Conservation (phyloP, 1,140 invertebrate genomes). For the Tetraneura akinire region DNA sequence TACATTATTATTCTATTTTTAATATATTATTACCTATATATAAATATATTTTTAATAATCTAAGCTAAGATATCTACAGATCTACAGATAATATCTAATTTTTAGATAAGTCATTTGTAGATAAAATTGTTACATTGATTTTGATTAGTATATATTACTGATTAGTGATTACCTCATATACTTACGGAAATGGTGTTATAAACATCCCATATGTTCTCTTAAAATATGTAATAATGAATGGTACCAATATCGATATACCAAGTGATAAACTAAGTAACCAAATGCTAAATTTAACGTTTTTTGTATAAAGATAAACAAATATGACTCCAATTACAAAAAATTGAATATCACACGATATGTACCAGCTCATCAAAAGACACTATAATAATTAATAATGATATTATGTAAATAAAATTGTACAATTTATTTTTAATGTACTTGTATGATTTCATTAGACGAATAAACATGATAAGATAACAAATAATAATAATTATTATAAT, state of each 20-base stretch:
- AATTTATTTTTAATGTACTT: too few relatives aligned
- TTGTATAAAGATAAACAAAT: background rate
- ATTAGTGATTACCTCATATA: too few relatives aligned
- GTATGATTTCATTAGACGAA: too few relatives aligned
- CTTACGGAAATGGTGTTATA: slow-evolving; percentile 13
- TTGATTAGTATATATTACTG: background rate
- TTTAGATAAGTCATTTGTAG: background rate
- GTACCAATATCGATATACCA: background rate
- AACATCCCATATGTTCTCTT: slow-evolving; percentile 5
- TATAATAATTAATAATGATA: background rate
- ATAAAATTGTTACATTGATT: too few relatives aligned
- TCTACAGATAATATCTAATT: too few relatives aligned
- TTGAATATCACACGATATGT: background rate
- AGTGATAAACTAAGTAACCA: background rate
- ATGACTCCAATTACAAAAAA: slow-evolving; percentile 18
- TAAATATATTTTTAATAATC: too few relatives aligned
- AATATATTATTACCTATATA: too few relatives aligned
- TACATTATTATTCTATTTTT: too few relatives aligned
- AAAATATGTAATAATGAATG: background rate
- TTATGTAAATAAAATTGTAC: background rate
- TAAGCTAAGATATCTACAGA: too few relatives aligned
- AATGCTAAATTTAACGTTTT: background rate
- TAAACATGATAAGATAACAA: background rate
- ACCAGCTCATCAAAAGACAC: slow-evolving; percentile 21
- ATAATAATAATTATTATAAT: background rate